Evolutionary conservation across 1,140 invertebrate genomes (phyloP).

Genomic region (Drosophila navojoa): DNA sequence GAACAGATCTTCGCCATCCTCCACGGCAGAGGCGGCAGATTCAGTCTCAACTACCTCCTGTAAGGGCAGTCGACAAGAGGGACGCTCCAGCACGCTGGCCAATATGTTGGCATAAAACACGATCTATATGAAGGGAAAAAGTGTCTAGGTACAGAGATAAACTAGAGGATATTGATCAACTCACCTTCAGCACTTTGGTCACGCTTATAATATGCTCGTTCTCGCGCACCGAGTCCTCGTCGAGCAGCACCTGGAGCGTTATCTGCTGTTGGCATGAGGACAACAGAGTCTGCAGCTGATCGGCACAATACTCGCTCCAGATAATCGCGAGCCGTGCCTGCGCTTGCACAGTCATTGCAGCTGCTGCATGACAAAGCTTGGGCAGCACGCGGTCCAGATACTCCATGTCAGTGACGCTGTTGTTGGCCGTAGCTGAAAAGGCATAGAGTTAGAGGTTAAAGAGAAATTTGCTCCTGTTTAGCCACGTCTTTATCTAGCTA

Average conservation of each 20-base stretch:
- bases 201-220: conserved; percentile 91
- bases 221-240: conserved; percentile 92
- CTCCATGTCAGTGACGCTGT: conserved; percentile 87
- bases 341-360: conserved; percentile 88
- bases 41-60: conserved; percentile 31
- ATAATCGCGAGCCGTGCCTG: conserved; percentile 92
- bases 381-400: conserved; percentile 93
- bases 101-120: conserved; percentile 95
- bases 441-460: neutral
- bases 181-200: conserved; percentile 92
- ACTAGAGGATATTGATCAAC: neutral
- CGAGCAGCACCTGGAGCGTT: conserved; percentile 91
- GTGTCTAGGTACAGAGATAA: neutral
- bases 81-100: conserved; percentile 90
- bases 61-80: conserved; percentile 46
- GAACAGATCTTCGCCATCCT: conserved; percentile 73
- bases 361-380: conserved; percentile 91
- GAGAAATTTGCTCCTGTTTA: too few relatives aligned
- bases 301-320: conserved; percentile 90
- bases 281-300: conserved; percentile 89
- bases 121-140: conserved; percentile 86
- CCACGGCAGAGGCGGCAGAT: conserved; percentile 45
- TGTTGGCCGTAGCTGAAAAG: conserved; percentile 53
- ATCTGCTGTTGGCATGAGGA: conserved; percentile 95
- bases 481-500: neutral